Percentiles rank a stretch among this genome's conserved stretches.
Evolutionary conservation across 2,797 vertebrate genomes (phyloP).

Genomic region (Benthosema pterotum): DNA sequence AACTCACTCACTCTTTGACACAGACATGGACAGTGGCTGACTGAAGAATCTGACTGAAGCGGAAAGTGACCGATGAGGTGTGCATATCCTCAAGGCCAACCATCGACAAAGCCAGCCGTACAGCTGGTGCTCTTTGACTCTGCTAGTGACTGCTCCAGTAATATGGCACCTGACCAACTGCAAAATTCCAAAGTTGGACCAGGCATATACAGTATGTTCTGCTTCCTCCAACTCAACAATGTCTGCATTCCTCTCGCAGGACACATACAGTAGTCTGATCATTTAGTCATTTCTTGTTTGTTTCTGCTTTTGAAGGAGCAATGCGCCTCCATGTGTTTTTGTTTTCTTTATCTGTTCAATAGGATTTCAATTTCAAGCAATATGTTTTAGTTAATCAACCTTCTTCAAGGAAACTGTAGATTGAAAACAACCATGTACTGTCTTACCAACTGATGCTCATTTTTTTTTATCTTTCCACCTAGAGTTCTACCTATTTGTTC

Average conservation of each 20-base stretch:
- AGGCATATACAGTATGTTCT: background rate
- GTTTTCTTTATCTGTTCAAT: background rate
- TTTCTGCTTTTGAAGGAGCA: background rate
- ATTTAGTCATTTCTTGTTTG: background rate
- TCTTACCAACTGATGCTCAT: background rate
- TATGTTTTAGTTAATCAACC: background rate
- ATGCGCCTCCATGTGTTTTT: background rate
- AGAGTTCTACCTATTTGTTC: conserved; percentile 4
- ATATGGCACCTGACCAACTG: conserved; percentile 31
- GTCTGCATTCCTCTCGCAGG: conserved; percentile 9
- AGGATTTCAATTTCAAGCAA: background rate
- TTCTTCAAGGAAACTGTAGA: background rate
- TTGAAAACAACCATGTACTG: background rate
- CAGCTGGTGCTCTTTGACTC: conserved; percentile 25
- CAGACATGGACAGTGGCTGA: conserved; percentile 20
- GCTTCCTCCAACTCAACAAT: background rate
- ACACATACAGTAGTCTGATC: background rate
- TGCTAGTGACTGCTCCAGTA: conserved; percentile 20
- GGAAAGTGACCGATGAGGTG: conserved; percentile 30
- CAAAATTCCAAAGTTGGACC: background rate
- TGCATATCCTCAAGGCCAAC: conserved; percentile 32
- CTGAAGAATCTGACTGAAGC: conserved; percentile 48
- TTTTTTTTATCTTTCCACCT: conserved; percentile 3
- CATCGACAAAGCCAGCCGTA: conserved; percentile 26
- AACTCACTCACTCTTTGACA: conserved; percentile 14